Evolutionary conservation across 2,797 vertebrate species (phyloP), one percentile per base, ranked within the genome.

Genomic region (Arremon aurantiirostris): DNA sequence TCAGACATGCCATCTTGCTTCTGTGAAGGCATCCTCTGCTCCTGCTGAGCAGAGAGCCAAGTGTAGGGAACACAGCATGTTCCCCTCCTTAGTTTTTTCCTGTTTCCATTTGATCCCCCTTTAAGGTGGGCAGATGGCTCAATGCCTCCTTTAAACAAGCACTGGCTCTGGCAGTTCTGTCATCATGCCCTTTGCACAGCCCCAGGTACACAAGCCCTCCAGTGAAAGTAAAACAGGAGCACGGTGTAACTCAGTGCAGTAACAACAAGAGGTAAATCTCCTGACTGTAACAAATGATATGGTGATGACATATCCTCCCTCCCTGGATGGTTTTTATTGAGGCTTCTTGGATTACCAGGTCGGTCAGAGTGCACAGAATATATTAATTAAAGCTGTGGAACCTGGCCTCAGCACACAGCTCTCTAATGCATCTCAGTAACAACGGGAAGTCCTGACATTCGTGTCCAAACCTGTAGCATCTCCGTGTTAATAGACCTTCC

Each of bases 301-400:
- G 0, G 91, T 87, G 94, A 87, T 94, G 96, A 96, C 92, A 93
- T 85, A 86, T 80, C 66, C 42, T 96, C 64, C 77, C 68, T 95
- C 92, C 78, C 90, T 95, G 23, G 73, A 82, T 88, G 57, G 17
- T 65, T 96, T 95, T 95, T 92, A 70, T 71, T 82, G 79, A 91
- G 85, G 68, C 73, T 93, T 87, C 95, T 92, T 93, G 82, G 81
- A 93, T 96, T 93, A 91, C 88, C 78, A 73, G 73, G 44, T 82
- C 93, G 83, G 83, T 89, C 92, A 95, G 84, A 95, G 95, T 76
- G 94, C 95, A 81, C 87, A 96, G 76, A 86, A 90, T 27, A 0
- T 93, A 96, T 96, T 95, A 84, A 96, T 97, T 97, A 95, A 95
- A 91, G 42, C 72, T 73, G 69, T 47, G 69, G 83, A 93, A n/a